Percentiles rank a stretch among this genome's conserved stretches.
Evolutionary conservation across 2,113 vertebrate genomes (phyloP).

Genomic region (Anhinga anhinga): DNA sequence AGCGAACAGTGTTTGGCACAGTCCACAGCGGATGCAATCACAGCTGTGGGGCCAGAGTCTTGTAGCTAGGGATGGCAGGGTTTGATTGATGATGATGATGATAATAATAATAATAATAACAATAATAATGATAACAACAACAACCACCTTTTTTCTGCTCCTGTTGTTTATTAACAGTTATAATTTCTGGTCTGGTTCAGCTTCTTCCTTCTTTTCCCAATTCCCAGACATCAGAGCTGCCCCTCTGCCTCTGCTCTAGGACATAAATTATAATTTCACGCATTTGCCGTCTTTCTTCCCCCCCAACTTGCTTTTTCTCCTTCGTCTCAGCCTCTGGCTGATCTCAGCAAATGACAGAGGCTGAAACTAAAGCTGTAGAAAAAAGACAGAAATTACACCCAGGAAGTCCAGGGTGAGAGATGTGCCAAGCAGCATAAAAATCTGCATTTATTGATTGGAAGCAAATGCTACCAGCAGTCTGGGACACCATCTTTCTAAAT

Average conservation of each 20-base stretch:
- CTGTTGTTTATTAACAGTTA: background rate
- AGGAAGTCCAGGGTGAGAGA: background rate
- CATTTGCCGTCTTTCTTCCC: background rate
- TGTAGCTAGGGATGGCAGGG: background rate
- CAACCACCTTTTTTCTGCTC: background rate
- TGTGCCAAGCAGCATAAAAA: background rate
- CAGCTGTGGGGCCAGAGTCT: background rate
- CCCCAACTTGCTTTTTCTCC: background rate
- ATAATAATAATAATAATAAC: background rate
- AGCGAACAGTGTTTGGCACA: background rate
- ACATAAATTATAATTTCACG: background rate
- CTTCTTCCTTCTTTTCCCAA: background rate
- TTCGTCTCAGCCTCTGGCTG: background rate
- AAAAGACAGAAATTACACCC: background rate
- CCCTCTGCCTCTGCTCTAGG: background rate
- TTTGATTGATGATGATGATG: background rate
- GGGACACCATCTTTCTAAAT: background rate
- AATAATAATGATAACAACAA: background rate
- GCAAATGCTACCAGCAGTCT: background rate
- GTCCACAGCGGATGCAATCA: background rate
- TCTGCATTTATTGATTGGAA: background rate
- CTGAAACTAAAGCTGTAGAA: background rate
- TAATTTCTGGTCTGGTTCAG: background rate
- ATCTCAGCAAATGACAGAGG: background rate
- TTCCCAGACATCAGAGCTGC: background rate